phyloP scores from a whole-genome alignment of 2,113 vertebrate genomes.

The Nothobranchius kuhntae region DNA sequence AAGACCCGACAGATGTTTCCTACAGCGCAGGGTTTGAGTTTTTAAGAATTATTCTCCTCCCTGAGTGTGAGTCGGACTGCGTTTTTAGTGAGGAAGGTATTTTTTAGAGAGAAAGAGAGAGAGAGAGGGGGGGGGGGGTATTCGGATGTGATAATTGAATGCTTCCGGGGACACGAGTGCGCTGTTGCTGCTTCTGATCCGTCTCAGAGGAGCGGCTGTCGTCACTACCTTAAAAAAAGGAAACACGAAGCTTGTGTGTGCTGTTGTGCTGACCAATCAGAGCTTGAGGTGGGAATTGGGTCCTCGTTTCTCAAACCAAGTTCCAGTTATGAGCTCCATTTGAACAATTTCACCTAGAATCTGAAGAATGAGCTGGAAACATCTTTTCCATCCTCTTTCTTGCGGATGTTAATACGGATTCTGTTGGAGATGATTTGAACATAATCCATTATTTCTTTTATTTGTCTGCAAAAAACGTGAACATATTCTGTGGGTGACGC shows the following conservation, averaged over 20 bases:
- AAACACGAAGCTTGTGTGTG: background rate
- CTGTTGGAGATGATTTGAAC: no score
- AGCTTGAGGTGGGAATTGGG: background rate
- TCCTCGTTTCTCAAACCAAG: background rate
- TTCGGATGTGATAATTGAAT: conserved; percentile 57
- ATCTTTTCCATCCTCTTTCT: background rate
- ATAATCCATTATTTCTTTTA: no score
- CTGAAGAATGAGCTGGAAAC: background rate
- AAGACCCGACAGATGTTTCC: conserved; percentile 23
- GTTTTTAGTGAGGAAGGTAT: background rate
- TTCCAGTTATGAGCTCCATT: background rate
- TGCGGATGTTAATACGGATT: no score
- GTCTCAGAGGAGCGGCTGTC: conserved; percentile 34
- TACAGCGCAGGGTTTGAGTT: background rate
- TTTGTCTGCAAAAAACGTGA: background rate
- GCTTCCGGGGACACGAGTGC: conserved; percentile 53
- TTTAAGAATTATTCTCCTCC: background rate
- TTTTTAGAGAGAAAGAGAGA: no score
- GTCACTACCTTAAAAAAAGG: conserved; percentile 25
- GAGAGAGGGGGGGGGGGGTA: conserved; percentile 12
- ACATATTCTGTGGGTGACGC: background rate
- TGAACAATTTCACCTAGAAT: background rate
- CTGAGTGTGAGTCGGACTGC: background rate
- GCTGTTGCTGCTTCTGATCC: conserved; percentile 23
- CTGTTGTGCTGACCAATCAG: background rate